Percentiles rank a stretch among this genome's conserved stretches.
These are phyloP conservation scores for Hemicentrotus pulcherrimus DNA, from an alignment of 35 echinoderm and acorn worm genomes.

Conservation along the genomic window DNA sequence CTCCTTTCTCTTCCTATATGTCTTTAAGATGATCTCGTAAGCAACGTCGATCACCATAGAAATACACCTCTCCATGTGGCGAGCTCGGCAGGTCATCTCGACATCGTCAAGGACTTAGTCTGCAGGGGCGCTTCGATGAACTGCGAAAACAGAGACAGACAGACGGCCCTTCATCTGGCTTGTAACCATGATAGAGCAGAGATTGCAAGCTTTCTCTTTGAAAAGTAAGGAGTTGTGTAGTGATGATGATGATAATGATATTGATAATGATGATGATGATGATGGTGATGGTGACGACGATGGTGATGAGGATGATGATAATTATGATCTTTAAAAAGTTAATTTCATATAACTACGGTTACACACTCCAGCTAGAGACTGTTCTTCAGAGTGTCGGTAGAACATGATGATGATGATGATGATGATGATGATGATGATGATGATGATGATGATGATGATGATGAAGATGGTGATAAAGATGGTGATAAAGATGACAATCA, in stretches of 20 bases:
- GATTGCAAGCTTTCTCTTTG: constrained; percentile 20
- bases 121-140: not conserved
- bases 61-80: constrained; percentile 12
- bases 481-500: too few species aligned
- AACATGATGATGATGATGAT: too few species aligned
- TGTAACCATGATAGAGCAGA: not conserved
- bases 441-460: too few species aligned
- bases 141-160: not conserved
- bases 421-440: too few species aligned
- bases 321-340: too few species aligned
- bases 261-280: too few species aligned
- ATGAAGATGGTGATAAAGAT: too few species aligned
- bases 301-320: too few species aligned
- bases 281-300: too few species aligned
- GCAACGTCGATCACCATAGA: not conserved
- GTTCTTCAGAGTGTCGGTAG: too few species aligned
- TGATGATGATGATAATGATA: not conserved
- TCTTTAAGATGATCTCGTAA: not conserved
- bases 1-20: not conserved
- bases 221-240: not conserved
- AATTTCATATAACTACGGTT: too few species aligned
- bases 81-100: not conserved
- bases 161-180: constrained; percentile 25
- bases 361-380: too few species aligned
- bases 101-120: not conserved